Conservation (phyloP, 2,113 vertebrate genomes). For the Scolopax mira region DNA sequence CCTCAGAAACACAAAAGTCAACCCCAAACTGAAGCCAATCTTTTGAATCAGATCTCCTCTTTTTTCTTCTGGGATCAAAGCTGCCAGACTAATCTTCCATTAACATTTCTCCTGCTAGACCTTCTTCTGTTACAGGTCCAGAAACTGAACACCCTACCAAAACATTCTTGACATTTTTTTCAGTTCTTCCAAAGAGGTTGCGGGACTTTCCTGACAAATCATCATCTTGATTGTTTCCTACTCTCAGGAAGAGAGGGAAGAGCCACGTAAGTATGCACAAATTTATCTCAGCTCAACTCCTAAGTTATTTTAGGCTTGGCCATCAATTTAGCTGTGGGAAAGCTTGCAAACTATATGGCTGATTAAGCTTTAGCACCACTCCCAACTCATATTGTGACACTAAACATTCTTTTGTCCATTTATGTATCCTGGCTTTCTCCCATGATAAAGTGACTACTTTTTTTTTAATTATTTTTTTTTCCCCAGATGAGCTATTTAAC, state of each 20-base stretch:
- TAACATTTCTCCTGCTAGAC: background rate
- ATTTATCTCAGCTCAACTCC: background rate
- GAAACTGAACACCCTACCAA: background rate
- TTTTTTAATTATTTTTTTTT: background rate
- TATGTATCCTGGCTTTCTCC: background rate
- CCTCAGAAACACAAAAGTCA: background rate
- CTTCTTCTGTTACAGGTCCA: background rate
- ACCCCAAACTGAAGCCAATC: background rate
- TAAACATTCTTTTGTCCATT: background rate
- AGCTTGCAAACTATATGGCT: conserved; percentile 6
- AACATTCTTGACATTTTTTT: background rate
- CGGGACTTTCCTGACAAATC: background rate
- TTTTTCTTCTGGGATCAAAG: background rate
- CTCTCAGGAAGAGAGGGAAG: background rate
- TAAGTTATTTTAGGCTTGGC: background rate
- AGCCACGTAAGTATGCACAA: background rate
- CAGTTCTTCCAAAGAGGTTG: background rate
- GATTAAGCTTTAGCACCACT: conserved; percentile 8
- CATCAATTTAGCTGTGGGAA: conserved; percentile 7
- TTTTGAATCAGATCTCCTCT: background rate
- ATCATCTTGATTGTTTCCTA: background rate
- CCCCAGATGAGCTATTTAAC: background rate
- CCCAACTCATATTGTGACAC: conserved; percentile 2
- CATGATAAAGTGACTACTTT: background rate
- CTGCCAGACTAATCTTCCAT: background rate